Percentiles rank a stretch among this genome's conserved stretches.
phyloP scores from a whole-genome alignment of 2,797 vertebrate genomes.

The Oryzias sinensis region DNA sequence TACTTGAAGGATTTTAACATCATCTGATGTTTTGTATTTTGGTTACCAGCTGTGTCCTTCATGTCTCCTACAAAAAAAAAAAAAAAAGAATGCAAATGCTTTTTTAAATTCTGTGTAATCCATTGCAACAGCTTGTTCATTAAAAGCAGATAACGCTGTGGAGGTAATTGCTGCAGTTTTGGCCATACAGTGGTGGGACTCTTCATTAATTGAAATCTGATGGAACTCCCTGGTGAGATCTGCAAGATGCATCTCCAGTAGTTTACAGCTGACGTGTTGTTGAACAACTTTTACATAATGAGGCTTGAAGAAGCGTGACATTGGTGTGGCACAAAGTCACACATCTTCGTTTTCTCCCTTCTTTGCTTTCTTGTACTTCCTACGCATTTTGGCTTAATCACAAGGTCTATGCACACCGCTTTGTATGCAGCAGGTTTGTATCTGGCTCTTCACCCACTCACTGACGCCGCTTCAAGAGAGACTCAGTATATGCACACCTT shows the following conservation, averaged over 20 bases:
- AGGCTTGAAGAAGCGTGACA: slow-evolving; percentile 7
- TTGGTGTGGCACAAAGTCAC: slow-evolving; percentile 35
- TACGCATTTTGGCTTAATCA: slow-evolving; percentile 55
- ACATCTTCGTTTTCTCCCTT: slow-evolving; percentile 27
- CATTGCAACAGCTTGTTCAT: background rate
- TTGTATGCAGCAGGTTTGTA: slow-evolving; percentile 45
- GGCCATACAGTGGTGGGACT: background rate
- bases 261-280: slow-evolving; percentile 1
- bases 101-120: background rate
- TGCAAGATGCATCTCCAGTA: background rate
- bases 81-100: background rate
- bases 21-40: background rate
- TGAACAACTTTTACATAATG: slow-evolving; percentile 5
- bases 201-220: slow-evolving; percentile 4
- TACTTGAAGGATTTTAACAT: background rate
- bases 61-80: background rate
- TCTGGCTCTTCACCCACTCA: slow-evolving; percentile 61
- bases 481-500: slow-evolving; percentile 46
- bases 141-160: slow-evolving; percentile 4
- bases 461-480: slow-evolving; percentile 42
- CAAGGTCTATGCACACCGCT: slow-evolving; percentile 38
- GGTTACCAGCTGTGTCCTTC: background rate
- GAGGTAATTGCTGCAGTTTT: background rate
- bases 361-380: slow-evolving; percentile 48
- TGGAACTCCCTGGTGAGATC: background rate